Conservation (phyloP, 2,113 vertebrate species). For the Gila orcuttii region DNA sequence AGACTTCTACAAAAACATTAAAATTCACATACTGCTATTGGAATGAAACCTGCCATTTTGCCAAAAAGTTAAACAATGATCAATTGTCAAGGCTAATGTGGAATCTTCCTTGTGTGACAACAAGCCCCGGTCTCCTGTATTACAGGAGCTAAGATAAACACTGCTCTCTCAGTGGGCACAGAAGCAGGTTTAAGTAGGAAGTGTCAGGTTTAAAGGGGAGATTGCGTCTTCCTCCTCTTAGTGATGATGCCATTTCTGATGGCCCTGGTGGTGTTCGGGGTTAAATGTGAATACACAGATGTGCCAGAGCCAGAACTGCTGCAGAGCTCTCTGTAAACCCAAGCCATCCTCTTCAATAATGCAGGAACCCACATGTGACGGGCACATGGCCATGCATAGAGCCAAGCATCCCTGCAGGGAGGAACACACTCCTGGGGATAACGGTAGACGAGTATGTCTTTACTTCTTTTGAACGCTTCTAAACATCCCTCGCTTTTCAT, state of each 20-base stretch:
- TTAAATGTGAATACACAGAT: conserved; percentile 58
- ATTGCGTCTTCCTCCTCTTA: not conserved
- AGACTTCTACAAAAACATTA: no score
- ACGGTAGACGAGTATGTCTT: not conserved
- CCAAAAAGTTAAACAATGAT: no score
- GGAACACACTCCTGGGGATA: not conserved
- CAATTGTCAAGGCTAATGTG: not conserved
- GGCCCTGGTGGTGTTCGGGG: conserved; percentile 43
- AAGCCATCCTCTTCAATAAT: conserved; percentile 57
- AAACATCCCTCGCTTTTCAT: not conserved
- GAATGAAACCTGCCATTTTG: no score
- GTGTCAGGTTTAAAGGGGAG: not conserved
- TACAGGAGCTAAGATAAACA: not conserved
- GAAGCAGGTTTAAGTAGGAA: not conserved
- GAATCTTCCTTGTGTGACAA: not conserved
- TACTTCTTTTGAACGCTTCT: not conserved
- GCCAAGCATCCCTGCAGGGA: conserved; percentile 32
- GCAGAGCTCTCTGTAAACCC: conserved; percentile 49
- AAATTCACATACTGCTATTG: no score
- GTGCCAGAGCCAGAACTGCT: conserved; percentile 42
- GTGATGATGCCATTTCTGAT: conserved; percentile 43
- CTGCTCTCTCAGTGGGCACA: not conserved
- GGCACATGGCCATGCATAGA: conserved; percentile 49
- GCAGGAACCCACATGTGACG: conserved; percentile 53
- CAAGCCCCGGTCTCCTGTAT: not conserved